These are phyloP conservation scores for Amphipoea lucens DNA, from an alignment of 2,888 invertebrate genomes.

Conservation along the genomic window DNA sequence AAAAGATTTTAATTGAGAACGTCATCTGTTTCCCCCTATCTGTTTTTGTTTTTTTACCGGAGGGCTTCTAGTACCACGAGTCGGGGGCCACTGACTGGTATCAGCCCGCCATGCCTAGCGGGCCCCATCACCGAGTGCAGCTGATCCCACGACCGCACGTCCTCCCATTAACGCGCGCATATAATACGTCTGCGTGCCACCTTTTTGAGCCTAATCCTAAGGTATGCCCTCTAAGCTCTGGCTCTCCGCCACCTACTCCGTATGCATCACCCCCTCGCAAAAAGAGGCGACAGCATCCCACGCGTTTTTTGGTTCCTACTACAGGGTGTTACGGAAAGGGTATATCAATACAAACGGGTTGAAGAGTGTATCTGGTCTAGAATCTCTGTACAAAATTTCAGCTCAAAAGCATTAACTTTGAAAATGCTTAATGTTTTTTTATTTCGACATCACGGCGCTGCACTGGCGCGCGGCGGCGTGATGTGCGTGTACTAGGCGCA, in stretches of 20 bases:
- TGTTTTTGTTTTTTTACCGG: neutral
- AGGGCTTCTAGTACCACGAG: neutral
- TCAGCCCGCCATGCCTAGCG: neutral
- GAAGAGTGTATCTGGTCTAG: no score
- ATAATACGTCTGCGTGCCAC: neutral
- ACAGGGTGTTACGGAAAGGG: no score
- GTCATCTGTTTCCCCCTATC: neutral
- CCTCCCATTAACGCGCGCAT: neutral
- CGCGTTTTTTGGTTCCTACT: neutral
- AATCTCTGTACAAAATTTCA: no score
- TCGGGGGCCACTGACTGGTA: neutral
- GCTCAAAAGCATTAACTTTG: no score
- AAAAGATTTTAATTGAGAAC: neutral
- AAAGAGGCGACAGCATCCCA: neutral
- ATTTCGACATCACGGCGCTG: no score
- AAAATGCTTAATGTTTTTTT: no score
- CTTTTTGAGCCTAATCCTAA: neutral
- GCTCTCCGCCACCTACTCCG: neutral
- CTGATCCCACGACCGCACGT: neutral
- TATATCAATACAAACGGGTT: no score
- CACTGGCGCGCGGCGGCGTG: no score
- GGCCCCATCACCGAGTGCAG: neutral
- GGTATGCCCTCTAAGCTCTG: neutral
- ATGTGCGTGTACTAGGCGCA: no score
- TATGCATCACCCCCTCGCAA: neutral